Percentiles rank a stretch among this genome's conserved stretches.
Conservation (phyloP, 92 coral and sea anemone species). For the Desmophyllum pertusum region DNA sequence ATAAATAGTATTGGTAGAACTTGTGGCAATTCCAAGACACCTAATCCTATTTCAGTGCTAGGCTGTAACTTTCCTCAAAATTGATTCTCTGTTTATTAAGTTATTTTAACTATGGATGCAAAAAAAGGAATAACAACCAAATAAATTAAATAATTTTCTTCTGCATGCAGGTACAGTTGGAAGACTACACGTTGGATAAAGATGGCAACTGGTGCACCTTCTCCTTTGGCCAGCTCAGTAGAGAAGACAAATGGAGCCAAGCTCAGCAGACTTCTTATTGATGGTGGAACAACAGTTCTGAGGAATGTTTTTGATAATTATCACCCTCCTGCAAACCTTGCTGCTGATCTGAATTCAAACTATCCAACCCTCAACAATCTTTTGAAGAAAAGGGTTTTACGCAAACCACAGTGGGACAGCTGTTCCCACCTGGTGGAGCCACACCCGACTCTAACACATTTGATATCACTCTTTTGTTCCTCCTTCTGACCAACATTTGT, state of each 20-base stretch:
- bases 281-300: conserved; percentile 46
- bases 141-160: too few relatives aligned
- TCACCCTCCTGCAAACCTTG: conserved; percentile 46
- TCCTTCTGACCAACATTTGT: conserved; percentile 69
- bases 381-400: conserved; percentile 35
- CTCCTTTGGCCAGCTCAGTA: background rate
- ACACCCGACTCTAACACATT: conserved; percentile 62
- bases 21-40: too few relatives aligned
- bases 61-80: too few relatives aligned
- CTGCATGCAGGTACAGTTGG: too few relatives aligned
- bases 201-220: background rate
- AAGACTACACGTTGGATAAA: too few relatives aligned
- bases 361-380: background rate
- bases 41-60: too few relatives aligned
- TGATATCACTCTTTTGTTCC: conserved; percentile 67
- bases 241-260: too few relatives aligned
- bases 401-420: conserved; percentile 58
- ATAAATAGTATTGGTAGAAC: too few relatives aligned
- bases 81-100: too few relatives aligned
- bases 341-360: conserved; percentile 15
- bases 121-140: too few relatives aligned
- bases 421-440: conserved; percentile 69
- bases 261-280: conserved; percentile 50
- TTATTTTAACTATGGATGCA: too few relatives aligned
- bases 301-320: conserved; percentile 13